phyloP scores from a whole-genome alignment of 2,797 vertebrate genomes.

The Sciurus vulgaris region DNA sequence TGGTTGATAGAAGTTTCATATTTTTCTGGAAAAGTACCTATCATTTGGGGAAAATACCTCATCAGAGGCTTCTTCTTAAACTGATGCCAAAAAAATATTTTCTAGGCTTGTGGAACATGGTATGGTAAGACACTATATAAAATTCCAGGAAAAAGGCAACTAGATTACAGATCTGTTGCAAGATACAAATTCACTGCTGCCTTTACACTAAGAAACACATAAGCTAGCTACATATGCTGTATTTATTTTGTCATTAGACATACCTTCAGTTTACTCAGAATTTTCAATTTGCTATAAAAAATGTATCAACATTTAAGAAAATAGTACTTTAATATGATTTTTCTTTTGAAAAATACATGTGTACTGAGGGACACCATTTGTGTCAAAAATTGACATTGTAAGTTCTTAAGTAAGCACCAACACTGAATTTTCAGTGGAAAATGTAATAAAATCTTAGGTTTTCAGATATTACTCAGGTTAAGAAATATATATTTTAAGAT shows the following conservation, averaged over 20 bases:
- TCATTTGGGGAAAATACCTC: constrained; percentile 25
- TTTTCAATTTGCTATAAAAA: constrained; percentile 47
- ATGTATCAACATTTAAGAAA: neutral
- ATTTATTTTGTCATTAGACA: constrained; percentile 39
- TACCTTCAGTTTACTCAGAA: constrained; percentile 23
- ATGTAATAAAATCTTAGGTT: no score
- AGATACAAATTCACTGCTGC: constrained; percentile 59
- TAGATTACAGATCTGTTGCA: constrained; percentile 1
- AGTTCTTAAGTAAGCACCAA: no score
- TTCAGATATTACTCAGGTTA: no score
- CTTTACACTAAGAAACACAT: constrained; percentile 49
- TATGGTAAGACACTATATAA: neutral
- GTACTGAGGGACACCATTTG: no score
- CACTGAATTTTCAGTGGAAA: no score
- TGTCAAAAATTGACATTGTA: no score
- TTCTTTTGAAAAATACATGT: no score
- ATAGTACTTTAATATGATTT: neutral
- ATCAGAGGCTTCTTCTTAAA: constrained; percentile 47
- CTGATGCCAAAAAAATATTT: neutral
- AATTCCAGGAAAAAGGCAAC: constrained; percentile 31
- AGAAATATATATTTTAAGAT: no score
- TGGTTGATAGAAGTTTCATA: neutral
- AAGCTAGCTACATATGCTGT: neutral
- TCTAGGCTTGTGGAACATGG: neutral
- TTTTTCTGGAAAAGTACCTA: constrained; percentile 57